Conservation (phyloP, 2,797 vertebrate species). For the Antennarius maculatus region DNA sequence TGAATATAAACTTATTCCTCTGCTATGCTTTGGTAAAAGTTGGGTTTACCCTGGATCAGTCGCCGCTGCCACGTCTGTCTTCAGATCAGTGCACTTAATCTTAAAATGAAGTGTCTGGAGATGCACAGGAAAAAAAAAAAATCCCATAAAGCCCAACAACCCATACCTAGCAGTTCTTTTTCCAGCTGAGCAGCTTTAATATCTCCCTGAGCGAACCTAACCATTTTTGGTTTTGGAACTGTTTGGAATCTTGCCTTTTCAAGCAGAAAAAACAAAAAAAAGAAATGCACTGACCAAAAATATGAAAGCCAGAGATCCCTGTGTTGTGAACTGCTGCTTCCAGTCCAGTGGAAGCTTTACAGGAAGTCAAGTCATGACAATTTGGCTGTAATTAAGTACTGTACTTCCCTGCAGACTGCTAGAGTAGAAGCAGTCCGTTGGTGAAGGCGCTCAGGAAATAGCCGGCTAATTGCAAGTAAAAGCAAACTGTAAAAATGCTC, state of each 20-base stretch:
- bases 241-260: not conserved
- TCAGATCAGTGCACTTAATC: constrained; percentile 18
- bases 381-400: constrained; percentile 52
- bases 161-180: not conserved
- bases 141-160: not conserved
- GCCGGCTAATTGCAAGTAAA: constrained; percentile 34
- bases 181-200: not conserved
- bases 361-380: constrained; percentile 53
- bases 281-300: constrained; percentile 6
- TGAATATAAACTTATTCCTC: not conserved
- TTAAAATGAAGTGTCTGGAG: constrained; percentile 38
- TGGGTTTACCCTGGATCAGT: not conserved
- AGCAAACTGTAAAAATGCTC: constrained; percentile 13
- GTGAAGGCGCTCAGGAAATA: constrained; percentile 37
- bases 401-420: constrained; percentile 22
- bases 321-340: constrained; percentile 36
- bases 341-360: constrained; percentile 46
- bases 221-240: constrained; percentile 11
- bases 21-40: not conserved
- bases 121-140: constrained; percentile 5
- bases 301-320: not conserved
- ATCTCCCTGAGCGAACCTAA: not conserved
- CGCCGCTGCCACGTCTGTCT: not conserved
- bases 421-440: constrained; percentile 44
- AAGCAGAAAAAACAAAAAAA: constrained; percentile 7